Evolutionary conservation across 2,797 vertebrate genomes (phyloP).

Genomic region (Linurgus olivaceus): DNA sequence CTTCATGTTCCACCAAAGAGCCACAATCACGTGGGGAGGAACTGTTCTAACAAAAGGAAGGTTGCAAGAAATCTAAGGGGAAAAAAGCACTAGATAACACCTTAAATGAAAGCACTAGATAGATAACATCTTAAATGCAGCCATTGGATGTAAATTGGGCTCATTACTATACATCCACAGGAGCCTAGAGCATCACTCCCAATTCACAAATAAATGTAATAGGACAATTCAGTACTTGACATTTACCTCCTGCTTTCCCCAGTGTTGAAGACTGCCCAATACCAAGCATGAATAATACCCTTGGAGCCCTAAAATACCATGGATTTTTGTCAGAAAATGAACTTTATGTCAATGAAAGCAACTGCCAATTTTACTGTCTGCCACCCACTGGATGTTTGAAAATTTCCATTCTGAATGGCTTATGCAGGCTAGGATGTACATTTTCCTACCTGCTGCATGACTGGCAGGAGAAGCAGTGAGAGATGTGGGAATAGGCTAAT

Average conservation of each 20-base stretch:
- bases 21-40: rapidly evolving
- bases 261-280: not conserved
- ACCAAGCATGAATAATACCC: not conserved
- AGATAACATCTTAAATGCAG: not conserved
- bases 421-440: not conserved
- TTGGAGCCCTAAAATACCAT: not conserved
- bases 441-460: not conserved
- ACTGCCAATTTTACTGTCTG: not conserved
- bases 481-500: not conserved
- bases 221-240: not conserved
- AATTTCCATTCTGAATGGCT: not conserved
- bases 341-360: not conserved
- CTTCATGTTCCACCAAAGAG: not conserved
- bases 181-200: not conserved
- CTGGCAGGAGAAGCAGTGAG: not conserved
- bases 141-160: rapidly evolving
- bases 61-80: not conserved
- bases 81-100: not conserved
- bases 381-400: not conserved
- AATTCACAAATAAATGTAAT: not conserved
- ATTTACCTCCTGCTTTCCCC: not conserved
- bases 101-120: not conserved
- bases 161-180: not conserved
- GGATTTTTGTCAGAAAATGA: not conserved
- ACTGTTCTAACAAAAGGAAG: not conserved